Evolutionary conservation across 2,113 vertebrate genomes (phyloP).

Genomic region (Acanthochromis polyacanthus): DNA sequence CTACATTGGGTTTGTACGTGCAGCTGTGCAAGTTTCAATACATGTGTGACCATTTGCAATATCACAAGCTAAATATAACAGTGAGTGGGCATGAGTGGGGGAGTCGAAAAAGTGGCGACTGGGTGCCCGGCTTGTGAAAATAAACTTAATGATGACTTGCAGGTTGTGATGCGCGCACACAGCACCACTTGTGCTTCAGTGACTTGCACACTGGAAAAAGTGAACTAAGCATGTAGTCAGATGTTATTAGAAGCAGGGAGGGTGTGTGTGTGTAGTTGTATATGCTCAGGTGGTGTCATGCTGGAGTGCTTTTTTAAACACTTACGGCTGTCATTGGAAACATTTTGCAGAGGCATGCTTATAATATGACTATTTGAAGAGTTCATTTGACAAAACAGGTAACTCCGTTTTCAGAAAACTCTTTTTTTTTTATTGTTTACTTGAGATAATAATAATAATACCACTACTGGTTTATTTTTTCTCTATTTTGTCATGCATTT

Average conservation of each 20-base stretch:
- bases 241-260: slow-evolving; percentile 5
- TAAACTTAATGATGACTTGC: slow-evolving; percentile 19
- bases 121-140: slow-evolving; percentile 6
- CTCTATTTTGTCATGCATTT: too few species aligned
- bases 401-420: too few species aligned
- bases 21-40: neutral
- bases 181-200: neutral
- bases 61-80: slow-evolving; percentile 4
- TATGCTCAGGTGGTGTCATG: neutral
- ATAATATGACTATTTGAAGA: neutral
- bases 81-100: neutral
- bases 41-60: neutral
- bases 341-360: neutral
- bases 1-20: neutral
- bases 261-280: neutral
- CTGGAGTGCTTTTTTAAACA: neutral
- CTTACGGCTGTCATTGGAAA: slow-evolving; percentile 1
- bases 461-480: too few species aligned
- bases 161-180: slow-evolving; percentile 13
- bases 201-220: slow-evolving; percentile 29
- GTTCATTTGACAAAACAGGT: too few species aligned
- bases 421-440: too few species aligned
- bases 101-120: neutral
- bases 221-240: slow-evolving; percentile 18
- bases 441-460: too few species aligned